These are phyloP conservation scores for Eupithecia pulchellata DNA, from an alignment of 2,888 invertebrate genomes.

Conservation along the genomic window DNA sequence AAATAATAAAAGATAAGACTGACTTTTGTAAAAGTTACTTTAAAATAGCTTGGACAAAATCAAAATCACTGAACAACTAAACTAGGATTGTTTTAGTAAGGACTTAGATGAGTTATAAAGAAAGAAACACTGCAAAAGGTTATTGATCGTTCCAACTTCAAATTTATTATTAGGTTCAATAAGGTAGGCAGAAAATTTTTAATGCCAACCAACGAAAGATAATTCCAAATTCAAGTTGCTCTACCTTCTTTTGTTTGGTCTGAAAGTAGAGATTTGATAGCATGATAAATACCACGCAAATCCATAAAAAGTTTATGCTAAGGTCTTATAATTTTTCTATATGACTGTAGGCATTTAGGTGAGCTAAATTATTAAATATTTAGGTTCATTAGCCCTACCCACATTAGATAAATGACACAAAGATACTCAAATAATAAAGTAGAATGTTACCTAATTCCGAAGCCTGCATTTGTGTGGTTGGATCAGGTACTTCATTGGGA, in stretches of 20 bases:
- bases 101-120: too few species aligned
- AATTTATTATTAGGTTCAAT: background rate
- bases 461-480: slow-evolving; percentile 47
- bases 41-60: background rate
- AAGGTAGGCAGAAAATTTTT: background rate
- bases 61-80: background rate
- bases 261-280: background rate
- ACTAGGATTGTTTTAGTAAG: background rate
- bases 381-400: background rate
- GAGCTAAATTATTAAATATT: background rate
- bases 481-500: slow-evolving; percentile 31
- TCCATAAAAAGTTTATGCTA: background rate
- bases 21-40: background rate
- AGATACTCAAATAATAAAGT: background rate
- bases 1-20: background rate
- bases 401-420: background rate
- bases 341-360: background rate
- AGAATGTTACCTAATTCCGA: slow-evolving; percentile 39
- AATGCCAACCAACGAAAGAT: background rate
- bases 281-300: background rate
- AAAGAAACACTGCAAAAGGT: background rate
- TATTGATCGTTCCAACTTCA: background rate
- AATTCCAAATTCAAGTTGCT: background rate
- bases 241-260: background rate
- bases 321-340: too few species aligned